phyloP scores from a whole-genome alignment of 2,113 vertebrate species.

The Cynoglossus semilaevis region DNA sequence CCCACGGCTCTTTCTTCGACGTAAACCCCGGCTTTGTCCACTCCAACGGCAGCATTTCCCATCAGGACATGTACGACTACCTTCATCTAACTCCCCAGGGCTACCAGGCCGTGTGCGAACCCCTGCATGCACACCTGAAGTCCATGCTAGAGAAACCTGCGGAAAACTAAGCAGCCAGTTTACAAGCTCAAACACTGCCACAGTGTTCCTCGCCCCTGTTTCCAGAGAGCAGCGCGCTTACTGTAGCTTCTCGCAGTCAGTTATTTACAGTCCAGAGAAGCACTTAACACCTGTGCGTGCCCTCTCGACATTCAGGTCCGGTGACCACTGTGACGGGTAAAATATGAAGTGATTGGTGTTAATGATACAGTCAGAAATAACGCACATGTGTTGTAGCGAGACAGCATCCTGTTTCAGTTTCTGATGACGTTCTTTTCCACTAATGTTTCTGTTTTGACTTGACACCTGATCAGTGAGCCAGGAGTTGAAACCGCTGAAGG shows the following conservation, averaged over 20 bases:
- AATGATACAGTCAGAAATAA: slow-evolving; percentile 37
- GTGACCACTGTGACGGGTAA: slow-evolving; percentile 59
- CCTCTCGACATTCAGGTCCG: slow-evolving; percentile 41
- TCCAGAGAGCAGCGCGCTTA: slow-evolving; percentile 25
- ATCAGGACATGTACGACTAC: slow-evolving; percentile 91
- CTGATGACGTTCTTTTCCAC: slow-evolving; percentile 15
- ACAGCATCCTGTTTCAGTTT: slow-evolving; percentile 21
- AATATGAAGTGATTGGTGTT: slow-evolving; percentile 45
- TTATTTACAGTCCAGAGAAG: slow-evolving; percentile 29
- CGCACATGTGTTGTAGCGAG: slow-evolving; percentile 39
- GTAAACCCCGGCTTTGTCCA: slow-evolving; percentile 86
- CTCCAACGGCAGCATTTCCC: slow-evolving; percentile 85
- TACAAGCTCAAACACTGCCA: slow-evolving; percentile 43
- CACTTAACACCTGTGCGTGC: slow-evolving; percentile 17
- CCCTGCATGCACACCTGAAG: slow-evolving; percentile 78
- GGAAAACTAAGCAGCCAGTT: slow-evolving; percentile 61
- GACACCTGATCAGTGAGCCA: neutral
- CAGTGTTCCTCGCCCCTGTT: slow-evolving; percentile 55
- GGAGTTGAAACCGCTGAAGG: neutral
- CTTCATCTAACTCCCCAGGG: slow-evolving; percentile 85
- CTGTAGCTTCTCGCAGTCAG: slow-evolving; percentile 21
- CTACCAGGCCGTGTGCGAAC: slow-evolving; percentile 83
- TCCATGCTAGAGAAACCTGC: slow-evolving; percentile 76
- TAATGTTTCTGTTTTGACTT: slow-evolving; percentile 6
- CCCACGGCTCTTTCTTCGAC: slow-evolving; percentile 79